Percentiles rank a stretch among this genome's conserved stretches.
Evolutionary conservation across 2,113 vertebrate species (phyloP).

Genomic region (Esox niger): DNA sequence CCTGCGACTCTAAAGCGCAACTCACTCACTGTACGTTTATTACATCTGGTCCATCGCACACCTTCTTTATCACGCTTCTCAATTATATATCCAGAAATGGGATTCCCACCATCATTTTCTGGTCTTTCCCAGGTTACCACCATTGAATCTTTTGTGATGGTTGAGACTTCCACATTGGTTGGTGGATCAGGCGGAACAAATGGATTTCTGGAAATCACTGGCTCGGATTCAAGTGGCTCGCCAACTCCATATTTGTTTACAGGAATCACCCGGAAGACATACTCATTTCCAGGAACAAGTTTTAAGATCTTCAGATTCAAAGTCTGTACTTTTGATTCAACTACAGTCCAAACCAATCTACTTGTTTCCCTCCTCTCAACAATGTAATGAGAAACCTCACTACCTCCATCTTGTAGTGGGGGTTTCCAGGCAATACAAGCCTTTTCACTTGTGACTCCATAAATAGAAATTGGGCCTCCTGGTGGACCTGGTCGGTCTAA

Average conservation of each 20-base stretch:
- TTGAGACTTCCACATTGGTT: constrained; percentile 85
- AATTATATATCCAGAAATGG: constrained; percentile 90
- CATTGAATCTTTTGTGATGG: constrained; percentile 96
- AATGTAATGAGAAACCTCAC: constrained; percentile 89
- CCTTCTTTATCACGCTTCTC: constrained; percentile 98
- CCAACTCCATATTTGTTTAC: constrained; percentile 97
- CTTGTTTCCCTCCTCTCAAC: constrained; percentile 97
- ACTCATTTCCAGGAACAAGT: constrained; percentile 95
- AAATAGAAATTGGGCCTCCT: constrained; percentile 85
- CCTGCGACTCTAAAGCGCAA: constrained; percentile 92
- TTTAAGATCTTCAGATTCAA: constrained; percentile 92
- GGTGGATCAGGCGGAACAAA: constrained; percentile 88
- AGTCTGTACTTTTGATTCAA: constrained; percentile 90
- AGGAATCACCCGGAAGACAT: constrained; percentile 94
- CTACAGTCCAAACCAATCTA: constrained; percentile 91
- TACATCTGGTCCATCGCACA: constrained; percentile 94
- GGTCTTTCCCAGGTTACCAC: constrained; percentile 96
- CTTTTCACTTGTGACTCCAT: constrained; percentile 90
- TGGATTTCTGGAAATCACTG: constrained; percentile 88
- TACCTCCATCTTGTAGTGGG: constrained; percentile 92
- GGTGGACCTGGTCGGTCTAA: constrained; percentile 95
- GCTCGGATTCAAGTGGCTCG: constrained; percentile 91
- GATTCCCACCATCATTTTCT: constrained; percentile 86
- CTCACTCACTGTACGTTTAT: constrained; percentile 89
- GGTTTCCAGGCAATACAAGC: constrained; percentile 90